A percentile compares a stretch with the other conserved stretches of the same genome.
Evolutionary conservation across 30 jellyfish, hydroid and myxozoan species (phyloP).

Genomic region (Turritopsis rubra): DNA sequence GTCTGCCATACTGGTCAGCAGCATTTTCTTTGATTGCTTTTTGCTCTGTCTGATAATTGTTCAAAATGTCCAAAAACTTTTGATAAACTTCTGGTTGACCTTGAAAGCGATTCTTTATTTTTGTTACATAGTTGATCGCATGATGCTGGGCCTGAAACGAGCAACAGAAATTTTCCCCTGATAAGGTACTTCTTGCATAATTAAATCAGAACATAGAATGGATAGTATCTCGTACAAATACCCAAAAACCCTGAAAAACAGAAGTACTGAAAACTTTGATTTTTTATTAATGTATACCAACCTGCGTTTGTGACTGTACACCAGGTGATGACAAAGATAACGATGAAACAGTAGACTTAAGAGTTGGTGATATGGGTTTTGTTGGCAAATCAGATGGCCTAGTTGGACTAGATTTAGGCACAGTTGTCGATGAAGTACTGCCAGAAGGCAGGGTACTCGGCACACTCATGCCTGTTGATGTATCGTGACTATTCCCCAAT

Average conservation of each 20-base stretch:
- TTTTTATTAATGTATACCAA: not conserved
- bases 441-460: not conserved
- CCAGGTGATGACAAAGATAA: conserved; percentile 72
- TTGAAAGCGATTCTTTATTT: conserved; percentile 90
- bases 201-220: too few species aligned
- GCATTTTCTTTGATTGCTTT: conserved; percentile 89
- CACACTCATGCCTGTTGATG: conserved; percentile 4
- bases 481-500: not conserved
- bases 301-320: conserved; percentile 88
- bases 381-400: conserved; percentile 40
- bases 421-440: not conserved
- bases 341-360: conserved; percentile 39
- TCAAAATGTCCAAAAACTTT: conserved; percentile 78
- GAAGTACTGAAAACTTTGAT: conserved; percentile 11
- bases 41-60: conserved; percentile 92
- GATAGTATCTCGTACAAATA: too few species aligned
- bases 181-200: too few species aligned
- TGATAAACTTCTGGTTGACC: conserved; percentile 98
- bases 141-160: conserved; percentile 83
- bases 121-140: conserved; percentile 90
- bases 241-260: too few species aligned
- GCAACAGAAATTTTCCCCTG: too few species aligned
- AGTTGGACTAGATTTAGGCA: conserved; percentile 33
- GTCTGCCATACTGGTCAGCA: conserved; percentile 74
- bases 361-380: conserved; percentile 42